Evolutionary conservation across 2,797 vertebrate genomes (phyloP).

Genomic region (Melanotaenia maccullochi): DNA sequence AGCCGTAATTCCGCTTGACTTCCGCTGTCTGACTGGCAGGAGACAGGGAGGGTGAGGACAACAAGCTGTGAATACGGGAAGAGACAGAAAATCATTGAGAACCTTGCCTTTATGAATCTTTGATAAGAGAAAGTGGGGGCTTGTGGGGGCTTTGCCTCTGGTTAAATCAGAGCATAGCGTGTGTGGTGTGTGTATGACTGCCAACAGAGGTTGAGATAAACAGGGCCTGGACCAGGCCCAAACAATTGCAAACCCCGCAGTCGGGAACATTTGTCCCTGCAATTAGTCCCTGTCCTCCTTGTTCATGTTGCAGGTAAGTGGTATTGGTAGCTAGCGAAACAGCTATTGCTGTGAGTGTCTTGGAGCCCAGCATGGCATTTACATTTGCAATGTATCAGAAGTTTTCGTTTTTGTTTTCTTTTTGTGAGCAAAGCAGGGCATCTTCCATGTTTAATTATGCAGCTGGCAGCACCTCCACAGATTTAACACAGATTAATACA

Average conservation of each 20-base stretch:
- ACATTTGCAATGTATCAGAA: conserved; percentile 13
- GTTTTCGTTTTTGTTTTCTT: background rate
- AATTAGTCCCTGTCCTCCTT: conserved; percentile 86
- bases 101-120: conserved; percentile 98
- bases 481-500: conserved; percentile 16
- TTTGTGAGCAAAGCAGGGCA: conserved; percentile 11
- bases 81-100: conserved; percentile 99
- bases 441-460: conserved; percentile 31
- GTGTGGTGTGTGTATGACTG: conserved; percentile 87
- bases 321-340: conserved; percentile 50
- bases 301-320: conserved; percentile 77
- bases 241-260: conserved; percentile 86
- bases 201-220: conserved; percentile 94
- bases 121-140: conserved; percentile 87
- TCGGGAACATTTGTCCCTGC: conserved; percentile 88
- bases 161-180: conserved; percentile 93
- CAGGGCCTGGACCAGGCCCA: conserved; percentile 87
- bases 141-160: conserved; percentile 89
- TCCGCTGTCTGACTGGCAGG: conserved; percentile 90
- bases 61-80: conserved; percentile 96
- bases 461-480: conserved; percentile 15
- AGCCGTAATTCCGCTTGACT: conserved; percentile 92
- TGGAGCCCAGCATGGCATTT: background rate
- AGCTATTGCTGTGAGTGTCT: conserved; percentile 20
- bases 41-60: conserved; percentile 88